Evolutionary conservation across 1,140 invertebrate species (phyloP), one percentile per base, ranked within the genome.

Genomic region (Rhopalosiphum maidis): DNA sequence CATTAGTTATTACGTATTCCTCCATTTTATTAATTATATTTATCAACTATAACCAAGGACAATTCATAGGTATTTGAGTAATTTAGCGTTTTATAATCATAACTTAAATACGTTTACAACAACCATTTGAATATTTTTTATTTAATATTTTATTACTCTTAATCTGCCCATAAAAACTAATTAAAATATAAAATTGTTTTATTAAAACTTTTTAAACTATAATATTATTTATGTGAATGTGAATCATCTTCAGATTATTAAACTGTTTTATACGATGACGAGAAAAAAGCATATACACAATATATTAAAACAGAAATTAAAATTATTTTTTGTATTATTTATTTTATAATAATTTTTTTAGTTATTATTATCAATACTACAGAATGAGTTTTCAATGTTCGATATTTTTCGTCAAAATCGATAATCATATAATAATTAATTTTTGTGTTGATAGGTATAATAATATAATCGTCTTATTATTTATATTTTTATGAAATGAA

Each of bases 21-120:
- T 77, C 60, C n/a, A n/a, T 77, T 77, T 77, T 77, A 77, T 77
- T 77, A 77, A 77, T 77, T 77, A 77, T 77, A 77, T 68, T 68
- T 68, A 77, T 77, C 60, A 77, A 77, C 60, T 30, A 18, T 51
- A 51, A 51, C 48, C 60, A 77, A 77, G 60, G 60, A 77, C 60
- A 35, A 77, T 60, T 55, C 55, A n/a, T 68, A 68, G 60, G 60
- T 77, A 77, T 77, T 77, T 35, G n/a, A n/a, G n/a, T 77, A 6
- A 18, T 77, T 77, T n/a, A 77, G 60, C 15, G 60, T 77, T 77
- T n/a, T n/a, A 77, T n/a, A n/a, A 77, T 77, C 60, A 77, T 30
- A 77, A 77, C 15, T n/a, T 77, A n/a, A 68, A n/a, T 30, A 60
- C 8, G 4, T 77, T 77, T 77, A 77, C n/a, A n/a, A 15, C 15